Conservation (phyloP, 2,888 invertebrate genomes). For the Synergus gifuensis region DNA sequence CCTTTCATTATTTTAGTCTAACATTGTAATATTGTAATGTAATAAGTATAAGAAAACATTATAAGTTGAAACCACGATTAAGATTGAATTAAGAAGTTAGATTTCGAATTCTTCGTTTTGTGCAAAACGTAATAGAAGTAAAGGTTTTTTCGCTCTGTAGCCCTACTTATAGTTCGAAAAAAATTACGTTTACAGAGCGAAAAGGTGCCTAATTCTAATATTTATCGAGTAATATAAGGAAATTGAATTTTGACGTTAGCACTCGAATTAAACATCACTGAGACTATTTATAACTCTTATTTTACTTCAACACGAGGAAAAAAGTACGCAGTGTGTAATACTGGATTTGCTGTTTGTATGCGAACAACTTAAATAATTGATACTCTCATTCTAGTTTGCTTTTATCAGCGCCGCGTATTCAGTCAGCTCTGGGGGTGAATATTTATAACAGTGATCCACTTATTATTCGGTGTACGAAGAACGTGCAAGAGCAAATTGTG, state of each 20-base stretch:
- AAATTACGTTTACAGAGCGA: too few species aligned
- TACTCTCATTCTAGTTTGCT: constrained; percentile 23
- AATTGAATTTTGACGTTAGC: too few species aligned
- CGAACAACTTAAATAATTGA: constrained; percentile 35
- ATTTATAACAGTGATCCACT: constrained; percentile 30
- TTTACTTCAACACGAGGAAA: background rate
- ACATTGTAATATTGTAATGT: background rate
- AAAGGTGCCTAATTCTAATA: too few species aligned
- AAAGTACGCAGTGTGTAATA: constrained; percentile 14
- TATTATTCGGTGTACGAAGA: constrained; percentile 25
- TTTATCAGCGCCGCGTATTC: constrained; percentile 26
- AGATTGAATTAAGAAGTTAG: too few species aligned
- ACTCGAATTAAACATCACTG: background rate
- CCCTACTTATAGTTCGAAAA: too few species aligned
- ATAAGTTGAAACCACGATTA: background rate
- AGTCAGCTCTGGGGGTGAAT: constrained; percentile 30
- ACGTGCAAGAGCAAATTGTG: constrained; percentile 35
- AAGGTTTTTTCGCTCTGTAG: too few species aligned
- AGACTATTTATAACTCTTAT: background rate
- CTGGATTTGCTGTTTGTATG: constrained; percentile 20
- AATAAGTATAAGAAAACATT: background rate
- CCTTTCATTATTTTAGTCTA: background rate
- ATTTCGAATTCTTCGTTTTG: too few species aligned
- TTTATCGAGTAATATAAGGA: too few species aligned
- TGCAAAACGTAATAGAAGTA: too few species aligned